Conservation (phyloP, 1,140 invertebrate species). For the Heliothis subflexa region DNA sequence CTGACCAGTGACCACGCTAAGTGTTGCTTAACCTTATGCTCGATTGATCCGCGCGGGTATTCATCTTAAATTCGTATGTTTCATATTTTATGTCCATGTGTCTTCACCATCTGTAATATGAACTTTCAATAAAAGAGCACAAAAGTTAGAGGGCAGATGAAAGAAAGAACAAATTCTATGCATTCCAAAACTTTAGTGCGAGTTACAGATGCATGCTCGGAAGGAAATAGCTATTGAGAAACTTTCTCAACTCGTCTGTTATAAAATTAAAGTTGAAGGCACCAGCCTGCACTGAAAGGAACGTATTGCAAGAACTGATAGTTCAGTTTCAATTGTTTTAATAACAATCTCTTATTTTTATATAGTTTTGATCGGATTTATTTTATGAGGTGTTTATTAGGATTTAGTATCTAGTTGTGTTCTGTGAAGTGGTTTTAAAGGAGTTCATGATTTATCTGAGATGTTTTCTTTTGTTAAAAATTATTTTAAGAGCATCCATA, state of each 20-base stretch:
- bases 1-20: no score
- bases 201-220: conserved; percentile 17
- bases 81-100: neutral
- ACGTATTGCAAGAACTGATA: conserved; percentile 13
- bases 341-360: no score
- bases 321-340: neutral
- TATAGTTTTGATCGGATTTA: neutral
- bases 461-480: no score
- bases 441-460: neutral
- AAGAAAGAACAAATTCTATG: conserved; percentile 22
- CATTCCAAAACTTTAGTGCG: conserved; percentile 16
- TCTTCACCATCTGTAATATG: neutral
- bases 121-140: neutral
- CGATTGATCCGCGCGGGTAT: no score
- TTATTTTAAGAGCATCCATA: no score
- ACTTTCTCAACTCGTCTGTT: neutral
- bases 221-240: conserved; percentile 38
- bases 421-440: neutral
- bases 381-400: no score
- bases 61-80: no score
- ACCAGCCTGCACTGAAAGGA: conserved; percentile 6
- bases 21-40: no score
- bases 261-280: conserved; percentile 32
- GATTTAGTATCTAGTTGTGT: no score
- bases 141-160: conserved; percentile 13